Base-by-base conservation (phyloP, 2,888 invertebrate species). In the Pterostichus madidus region DNA sequence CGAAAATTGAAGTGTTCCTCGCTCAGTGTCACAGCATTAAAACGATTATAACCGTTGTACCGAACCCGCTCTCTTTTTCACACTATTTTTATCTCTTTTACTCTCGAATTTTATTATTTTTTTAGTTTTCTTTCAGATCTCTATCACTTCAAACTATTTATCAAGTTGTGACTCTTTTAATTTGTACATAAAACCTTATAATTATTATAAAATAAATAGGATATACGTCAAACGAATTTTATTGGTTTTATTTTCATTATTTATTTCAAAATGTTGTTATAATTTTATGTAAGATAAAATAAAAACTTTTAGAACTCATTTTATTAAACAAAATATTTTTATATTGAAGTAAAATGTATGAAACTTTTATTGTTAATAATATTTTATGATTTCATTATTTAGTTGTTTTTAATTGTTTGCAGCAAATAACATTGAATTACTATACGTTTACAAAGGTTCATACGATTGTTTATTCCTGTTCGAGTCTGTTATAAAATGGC, bases 1-100 rank as follows among this genome's bases (percentile, higher is more conserved):
- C 93, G 96, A 88, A 96, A 96, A 92, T 93, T 94, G 86, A 93
- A 93, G 89, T 92, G 93, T 86, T 92, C 92, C 86, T 93, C 93
- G 83, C 89, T 93, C 86, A 93, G 93, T 86, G 93, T 93, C 87
- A 93, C 93, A 86, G 93, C 93, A 86, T 91, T 95, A 87, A 93
- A 95, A 86, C 93, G 94, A 90, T 93, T 94, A 92, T 94, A 94
- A 93, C 87, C 86, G 83, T 85, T 75, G 53, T 24, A 59, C 59
- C 68, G 64, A 64, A 39, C 35, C 64, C 49, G 64, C 64, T 79
- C 52, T 64, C 49, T 64, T 79, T 64, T 64, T 17, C 52, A 49
- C 52, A 31, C 17, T 64, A 64, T 79, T 79, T 79, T 79, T 79
- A 79, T 64, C 64, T 79, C 61, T 80, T 71, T 79, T 71, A 68